These are phyloP conservation scores for Craniophora ligustri DNA, from an alignment of 2,888 invertebrate species.

Conservation along the genomic window DNA sequence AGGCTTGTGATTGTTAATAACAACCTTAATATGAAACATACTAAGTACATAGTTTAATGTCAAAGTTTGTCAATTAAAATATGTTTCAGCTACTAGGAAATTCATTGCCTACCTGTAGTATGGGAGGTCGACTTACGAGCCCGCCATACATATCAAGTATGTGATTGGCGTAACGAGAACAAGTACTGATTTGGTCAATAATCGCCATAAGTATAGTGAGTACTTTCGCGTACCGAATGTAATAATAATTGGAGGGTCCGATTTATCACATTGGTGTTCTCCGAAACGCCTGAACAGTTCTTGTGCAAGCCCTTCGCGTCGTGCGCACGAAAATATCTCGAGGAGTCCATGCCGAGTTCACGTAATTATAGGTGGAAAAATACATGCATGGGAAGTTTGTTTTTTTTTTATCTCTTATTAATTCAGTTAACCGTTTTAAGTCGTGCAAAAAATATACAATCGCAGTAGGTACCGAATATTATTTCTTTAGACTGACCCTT, in stretches of 20 bases:
- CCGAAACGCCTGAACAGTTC: conserved; percentile 85
- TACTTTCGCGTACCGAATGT: conserved; percentile 85
- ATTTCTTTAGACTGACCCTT: conserved; percentile 74
- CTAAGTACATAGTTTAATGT: too few relatives aligned
- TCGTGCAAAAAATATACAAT: conserved; percentile 80
- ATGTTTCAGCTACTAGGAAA: neutral
- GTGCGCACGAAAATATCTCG: conserved; percentile 86
- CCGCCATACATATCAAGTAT: conserved; percentile 51
- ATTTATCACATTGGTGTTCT: conserved; percentile 87
- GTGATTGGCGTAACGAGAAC: conserved; percentile 86
- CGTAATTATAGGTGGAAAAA: conserved; percentile 86
- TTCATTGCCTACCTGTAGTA: conserved; percentile 9
- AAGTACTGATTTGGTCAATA: conserved; percentile 85
- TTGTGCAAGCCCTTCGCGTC: conserved; percentile 85
- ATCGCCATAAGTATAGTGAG: conserved; percentile 84
- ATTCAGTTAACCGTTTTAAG: conserved; percentile 75
- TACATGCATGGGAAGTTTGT: conserved; percentile 82
- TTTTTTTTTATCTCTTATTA: conserved; percentile 74
- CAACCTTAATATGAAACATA: neutral
- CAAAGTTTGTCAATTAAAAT: too few relatives aligned
- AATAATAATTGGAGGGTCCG: conserved; percentile 87
- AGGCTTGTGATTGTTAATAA: neutral
- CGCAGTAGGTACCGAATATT: conserved; percentile 59
- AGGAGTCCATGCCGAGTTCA: conserved; percentile 78
- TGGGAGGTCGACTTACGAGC: conserved; percentile 20